Conservation (phyloP, 2,888 invertebrate genomes). For the Eilema caniola region DNA sequence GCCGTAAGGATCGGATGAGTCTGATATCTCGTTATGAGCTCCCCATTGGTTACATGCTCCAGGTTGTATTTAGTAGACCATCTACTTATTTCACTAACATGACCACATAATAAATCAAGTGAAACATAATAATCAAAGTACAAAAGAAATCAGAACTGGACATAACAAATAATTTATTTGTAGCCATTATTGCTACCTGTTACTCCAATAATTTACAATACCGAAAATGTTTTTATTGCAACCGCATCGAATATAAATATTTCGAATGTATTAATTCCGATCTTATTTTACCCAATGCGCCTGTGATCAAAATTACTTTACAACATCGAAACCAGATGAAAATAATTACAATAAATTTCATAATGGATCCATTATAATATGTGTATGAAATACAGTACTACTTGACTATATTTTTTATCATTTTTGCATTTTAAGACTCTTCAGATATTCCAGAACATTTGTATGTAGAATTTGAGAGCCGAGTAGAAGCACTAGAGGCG, state of each 20-base stretch:
- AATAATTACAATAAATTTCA: neutral
- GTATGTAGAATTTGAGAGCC: no score
- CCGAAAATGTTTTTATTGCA: neutral
- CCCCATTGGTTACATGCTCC: no score
- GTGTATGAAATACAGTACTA: neutral
- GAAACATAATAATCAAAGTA: neutral
- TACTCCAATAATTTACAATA: neutral
- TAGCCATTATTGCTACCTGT: neutral
- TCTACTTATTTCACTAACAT: no score
- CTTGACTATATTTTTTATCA: neutral
- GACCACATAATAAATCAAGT: no score
- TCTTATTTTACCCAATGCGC: neutral
- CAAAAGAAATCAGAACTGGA: neutral
- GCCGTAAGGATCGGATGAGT: no score
- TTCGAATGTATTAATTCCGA: neutral
- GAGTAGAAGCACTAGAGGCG: no score
- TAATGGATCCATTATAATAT: neutral
- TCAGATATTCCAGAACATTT: no score
- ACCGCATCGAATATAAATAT: conserved; percentile 1
- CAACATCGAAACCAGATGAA: neutral
- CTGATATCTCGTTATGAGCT: no score
- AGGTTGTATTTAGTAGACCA: no score
- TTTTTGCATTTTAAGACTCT: no score
- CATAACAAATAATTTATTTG: neutral
- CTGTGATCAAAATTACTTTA: neutral